Base-by-base conservation (phyloP, 2,797 vertebrate species). In the Sebastes flavidus region DNA sequence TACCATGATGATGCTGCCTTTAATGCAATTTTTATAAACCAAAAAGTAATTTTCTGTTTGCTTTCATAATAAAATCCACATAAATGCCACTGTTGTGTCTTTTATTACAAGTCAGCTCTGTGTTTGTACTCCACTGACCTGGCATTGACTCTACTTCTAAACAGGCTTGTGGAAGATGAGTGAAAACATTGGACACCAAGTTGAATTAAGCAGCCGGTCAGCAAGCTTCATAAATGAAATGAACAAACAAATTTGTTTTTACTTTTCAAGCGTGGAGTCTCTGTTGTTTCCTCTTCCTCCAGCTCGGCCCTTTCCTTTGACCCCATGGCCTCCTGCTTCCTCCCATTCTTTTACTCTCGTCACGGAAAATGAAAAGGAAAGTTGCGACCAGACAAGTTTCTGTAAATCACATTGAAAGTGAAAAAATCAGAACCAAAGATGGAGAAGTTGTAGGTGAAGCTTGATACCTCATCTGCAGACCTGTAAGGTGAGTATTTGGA, bases 291-390 rank as follows among this genome's bases (percentile, higher is more conserved):
- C 42, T 71, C 60, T 52, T 63, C 70, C 79, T 77, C 29, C 69
- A 6, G 54, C 77, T 85, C 38, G 1, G 67, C 72, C 73, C 24
- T 32, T 85, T 85, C 86, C 84, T 77, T 8, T 69, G 22, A 42
- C 77, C 77, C 56, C 25, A 11, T 16, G 46, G 42, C 71, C n/a
- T 56, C 61, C 68, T 11, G 74, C 61, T 91, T 91, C 90, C 90
- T 82, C 30, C 38, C 68, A 83, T 91, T 91, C 80, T 91, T 69
- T 14, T 22, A 4, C 4, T 27, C 25, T 34, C 65, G 6, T 2
- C 12, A 0, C 2, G 46, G 42, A 34, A 65, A 72, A 56, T 13
- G 20, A 75, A 81, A 84, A 78, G 55, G 65, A 80, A 81, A 73
- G 75, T 67, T 55, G 6, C 16, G n/a, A 20, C 13, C 2, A 49